Conservation (phyloP, 2,797 vertebrate species). For the Mallotus villosus region DNA sequence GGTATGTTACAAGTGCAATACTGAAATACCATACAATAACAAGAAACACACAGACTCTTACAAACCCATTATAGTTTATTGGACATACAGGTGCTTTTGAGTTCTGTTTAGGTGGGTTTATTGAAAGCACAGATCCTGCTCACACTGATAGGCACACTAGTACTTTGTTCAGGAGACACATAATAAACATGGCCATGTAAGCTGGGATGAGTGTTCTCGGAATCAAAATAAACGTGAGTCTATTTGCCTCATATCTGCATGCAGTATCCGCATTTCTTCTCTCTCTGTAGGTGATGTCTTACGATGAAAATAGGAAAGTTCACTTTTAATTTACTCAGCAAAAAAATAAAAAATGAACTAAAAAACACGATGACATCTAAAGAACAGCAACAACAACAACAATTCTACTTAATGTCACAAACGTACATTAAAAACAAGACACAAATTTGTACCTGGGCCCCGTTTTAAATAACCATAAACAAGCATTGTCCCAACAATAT, state of each 20-base stretch:
- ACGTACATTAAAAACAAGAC: conserved; percentile 80
- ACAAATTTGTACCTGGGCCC: conserved; percentile 68
- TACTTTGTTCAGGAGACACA: conserved; percentile 54
- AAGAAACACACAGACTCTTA: conserved; percentile 56
- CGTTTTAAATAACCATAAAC: conserved; percentile 73
- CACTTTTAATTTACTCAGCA: conserved; percentile 53
- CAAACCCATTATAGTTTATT: conserved; percentile 84
- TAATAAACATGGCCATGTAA: conserved; percentile 47
- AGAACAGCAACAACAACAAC: conserved; percentile 61
- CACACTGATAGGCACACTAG: conserved; percentile 66
- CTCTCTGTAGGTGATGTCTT: conserved; percentile 43
- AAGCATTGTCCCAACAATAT: conserved; percentile 54
- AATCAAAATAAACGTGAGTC: conserved; percentile 32
- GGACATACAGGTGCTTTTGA: conserved; percentile 77
- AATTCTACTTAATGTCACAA: conserved; percentile 77
- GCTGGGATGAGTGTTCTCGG: conserved; percentile 32
- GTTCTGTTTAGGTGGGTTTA: conserved; percentile 74
- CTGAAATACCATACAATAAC: conserved; percentile 2
- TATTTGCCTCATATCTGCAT: conserved; percentile 50
- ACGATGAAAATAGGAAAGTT: conserved; percentile 55
- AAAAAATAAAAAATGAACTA: conserved; percentile 26
- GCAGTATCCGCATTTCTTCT: conserved; percentile 45
- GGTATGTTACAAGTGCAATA: background rate
- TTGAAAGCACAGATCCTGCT: conserved; percentile 68
- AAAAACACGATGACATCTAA: conserved; percentile 70